Conservation (phyloP, 2,888 invertebrate genomes). For the Masnerella sp. region DNA sequence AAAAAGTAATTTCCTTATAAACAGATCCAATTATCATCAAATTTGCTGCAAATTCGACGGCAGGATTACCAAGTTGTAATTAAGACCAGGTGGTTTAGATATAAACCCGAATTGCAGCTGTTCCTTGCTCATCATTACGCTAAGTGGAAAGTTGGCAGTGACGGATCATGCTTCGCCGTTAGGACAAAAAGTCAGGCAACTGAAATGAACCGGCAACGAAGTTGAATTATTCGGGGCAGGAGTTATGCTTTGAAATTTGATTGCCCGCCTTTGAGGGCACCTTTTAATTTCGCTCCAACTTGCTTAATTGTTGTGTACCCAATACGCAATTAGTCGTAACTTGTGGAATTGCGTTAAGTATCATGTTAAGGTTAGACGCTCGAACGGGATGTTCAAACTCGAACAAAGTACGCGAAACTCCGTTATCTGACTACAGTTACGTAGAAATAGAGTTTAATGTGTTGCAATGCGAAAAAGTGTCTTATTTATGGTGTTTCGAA, state of each 20-base stretch:
- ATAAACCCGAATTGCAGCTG: neutral
- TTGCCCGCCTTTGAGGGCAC: neutral
- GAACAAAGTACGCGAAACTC: conserved; percentile 7
- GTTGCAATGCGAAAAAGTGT: neutral
- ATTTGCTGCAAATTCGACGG: conserved; percentile 10
- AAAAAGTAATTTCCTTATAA: no score
- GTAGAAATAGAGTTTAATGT: no score
- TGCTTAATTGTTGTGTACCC: conserved; percentile 12
- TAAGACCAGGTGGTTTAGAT: conserved; percentile 3
- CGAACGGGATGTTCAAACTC: conserved; percentile 4
- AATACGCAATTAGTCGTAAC: conserved; percentile 20
- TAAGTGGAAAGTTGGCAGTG: conserved; percentile 28
- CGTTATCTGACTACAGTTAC: neutral
- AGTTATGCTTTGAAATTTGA: neutral
- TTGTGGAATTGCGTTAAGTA: conserved; percentile 28
- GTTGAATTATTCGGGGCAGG: neutral
- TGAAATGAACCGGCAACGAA: neutral
- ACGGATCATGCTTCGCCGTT: neutral
- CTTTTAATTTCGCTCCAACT: conserved; percentile 1
- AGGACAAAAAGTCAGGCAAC: conserved; percentile 6
- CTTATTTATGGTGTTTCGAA: no score
- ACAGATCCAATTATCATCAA: no score
- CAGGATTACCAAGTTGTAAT: conserved; percentile 16
- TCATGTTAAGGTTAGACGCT: conserved; percentile 7
- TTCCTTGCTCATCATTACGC: conserved; percentile 10